Percentiles rank a stretch among this genome's conserved stretches.
phyloP scores from a whole-genome alignment of 92 coral and sea anemone genomes.

The Phenganax stokvisi region DNA sequence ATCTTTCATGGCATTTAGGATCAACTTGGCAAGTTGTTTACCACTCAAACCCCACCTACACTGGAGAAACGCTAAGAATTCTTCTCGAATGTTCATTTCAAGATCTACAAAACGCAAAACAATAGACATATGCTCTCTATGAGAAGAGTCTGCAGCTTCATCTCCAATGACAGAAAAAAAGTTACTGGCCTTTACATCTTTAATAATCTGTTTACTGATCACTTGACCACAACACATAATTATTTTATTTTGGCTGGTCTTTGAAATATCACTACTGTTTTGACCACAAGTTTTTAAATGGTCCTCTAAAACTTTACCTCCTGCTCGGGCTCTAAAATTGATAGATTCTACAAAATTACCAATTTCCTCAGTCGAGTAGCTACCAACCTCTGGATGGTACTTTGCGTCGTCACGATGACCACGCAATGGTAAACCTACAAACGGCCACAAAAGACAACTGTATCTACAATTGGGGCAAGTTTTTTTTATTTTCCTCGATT shows the following conservation, averaged over 20 bases:
- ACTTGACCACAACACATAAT: constrained; percentile 21
- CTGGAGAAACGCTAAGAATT: background rate
- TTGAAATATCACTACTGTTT: background rate
- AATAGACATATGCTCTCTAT: no score
- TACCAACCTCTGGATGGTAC: background rate
- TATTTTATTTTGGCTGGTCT: background rate
- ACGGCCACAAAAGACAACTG: background rate
- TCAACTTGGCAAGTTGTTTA: background rate
- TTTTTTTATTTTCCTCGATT: no score
- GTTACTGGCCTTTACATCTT: background rate
- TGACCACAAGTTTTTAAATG: constrained; percentile 23
- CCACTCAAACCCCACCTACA: background rate
- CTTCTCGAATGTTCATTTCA: no score
- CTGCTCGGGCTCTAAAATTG: constrained; percentile 12
- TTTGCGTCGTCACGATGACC: constrained; percentile 3
- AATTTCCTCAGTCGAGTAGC: background rate
- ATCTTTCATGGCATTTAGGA: background rate
- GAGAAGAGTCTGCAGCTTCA: no score
- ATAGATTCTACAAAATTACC: background rate
- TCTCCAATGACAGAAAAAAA: no score
- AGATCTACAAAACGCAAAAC: no score
- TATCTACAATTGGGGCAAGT: background rate
- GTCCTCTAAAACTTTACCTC: background rate
- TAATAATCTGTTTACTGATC: background rate
- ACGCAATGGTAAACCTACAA: background rate